phyloP scores from a whole-genome alignment of 2,797 vertebrate species.

The Linurgus olivaceus region DNA sequence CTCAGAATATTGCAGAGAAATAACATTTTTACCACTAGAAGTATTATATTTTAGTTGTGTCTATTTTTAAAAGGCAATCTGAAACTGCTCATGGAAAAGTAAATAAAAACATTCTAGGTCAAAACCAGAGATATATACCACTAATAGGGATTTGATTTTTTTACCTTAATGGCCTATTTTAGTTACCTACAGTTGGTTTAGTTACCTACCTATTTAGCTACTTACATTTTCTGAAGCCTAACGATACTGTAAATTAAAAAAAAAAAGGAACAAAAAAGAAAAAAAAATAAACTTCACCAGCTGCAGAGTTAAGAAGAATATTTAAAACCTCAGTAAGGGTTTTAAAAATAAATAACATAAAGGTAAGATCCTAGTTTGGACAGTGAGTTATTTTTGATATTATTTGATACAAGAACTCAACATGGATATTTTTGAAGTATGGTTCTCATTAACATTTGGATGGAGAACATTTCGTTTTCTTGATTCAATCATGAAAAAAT shows the following conservation, averaged over 20 bases:
- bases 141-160: background rate
- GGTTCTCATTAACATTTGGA: conserved; percentile 53
- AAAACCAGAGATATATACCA: background rate
- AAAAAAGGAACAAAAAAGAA: background rate
- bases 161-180: background rate
- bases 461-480: conserved; percentile 33
- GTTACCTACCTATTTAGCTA: too few relatives aligned
- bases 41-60: background rate
- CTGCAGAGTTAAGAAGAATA: background rate
- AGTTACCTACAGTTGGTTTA: background rate
- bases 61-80: background rate
- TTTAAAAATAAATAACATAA: conserved; percentile 19
- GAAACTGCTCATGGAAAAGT: background rate
- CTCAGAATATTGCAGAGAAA: background rate
- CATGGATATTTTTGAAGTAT: conserved; percentile 22
- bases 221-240: background rate
- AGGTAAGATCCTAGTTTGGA: background rate
- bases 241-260: background rate
- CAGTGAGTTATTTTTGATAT: background rate
- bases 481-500: conserved; percentile 49
- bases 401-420: background rate
- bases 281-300: background rate
- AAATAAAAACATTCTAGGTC: background rate
- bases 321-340: background rate
- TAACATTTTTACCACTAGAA: background rate